A percentile compares a stretch with the other conserved stretches of the same genome.
These are phyloP conservation scores for Pyrocephalus nanus DNA, from an alignment of 2,797 vertebrate genomes.

Conservation along the genomic window DNA sequence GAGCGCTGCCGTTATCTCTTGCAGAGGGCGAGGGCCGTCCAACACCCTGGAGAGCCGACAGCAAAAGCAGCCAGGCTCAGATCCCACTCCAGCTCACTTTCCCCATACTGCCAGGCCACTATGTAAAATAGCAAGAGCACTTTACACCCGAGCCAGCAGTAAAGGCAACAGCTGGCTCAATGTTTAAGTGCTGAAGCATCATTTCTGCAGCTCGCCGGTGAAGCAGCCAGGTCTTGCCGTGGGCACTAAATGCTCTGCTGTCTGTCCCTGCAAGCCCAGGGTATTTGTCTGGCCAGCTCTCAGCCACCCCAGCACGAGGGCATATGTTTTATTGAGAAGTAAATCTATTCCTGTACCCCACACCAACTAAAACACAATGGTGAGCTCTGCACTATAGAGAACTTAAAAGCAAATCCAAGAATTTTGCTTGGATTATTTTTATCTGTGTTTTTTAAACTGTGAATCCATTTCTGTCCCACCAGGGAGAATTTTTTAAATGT, in stretches of 20 bases:
- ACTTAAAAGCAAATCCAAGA: not conserved
- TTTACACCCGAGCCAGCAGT: not conserved
- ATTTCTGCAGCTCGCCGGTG: not conserved
- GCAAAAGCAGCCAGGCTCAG: not conserved
- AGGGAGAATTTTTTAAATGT: not conserved
- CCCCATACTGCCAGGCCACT: conserved; percentile 23
- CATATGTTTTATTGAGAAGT: not conserved
- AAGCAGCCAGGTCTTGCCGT: conserved; percentile 7
- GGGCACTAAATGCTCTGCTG: not conserved
- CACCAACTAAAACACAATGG: not conserved
- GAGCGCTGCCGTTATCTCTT: not conserved
- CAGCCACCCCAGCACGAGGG: not conserved
- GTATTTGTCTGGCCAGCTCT: not conserved
- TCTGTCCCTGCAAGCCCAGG: not conserved
- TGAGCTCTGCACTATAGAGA: not conserved
- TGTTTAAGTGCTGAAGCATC: conserved; percentile 14
- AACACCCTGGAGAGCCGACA: not conserved
- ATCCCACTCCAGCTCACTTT: not conserved
- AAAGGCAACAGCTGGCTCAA: conserved; percentile 49
- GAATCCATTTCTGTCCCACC: not conserved
- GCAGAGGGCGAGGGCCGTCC: not conserved
- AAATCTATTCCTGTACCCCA: not conserved
- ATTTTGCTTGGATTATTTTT: not conserved
- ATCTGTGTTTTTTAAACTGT: not conserved
- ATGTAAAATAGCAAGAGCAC: conserved; percentile 17